A percentile compares a stretch with the other conserved stretches of the same genome.
phyloP scores from a whole-genome alignment of 2,888 invertebrate species.

The Trichogramma dendrolimi region DNA sequence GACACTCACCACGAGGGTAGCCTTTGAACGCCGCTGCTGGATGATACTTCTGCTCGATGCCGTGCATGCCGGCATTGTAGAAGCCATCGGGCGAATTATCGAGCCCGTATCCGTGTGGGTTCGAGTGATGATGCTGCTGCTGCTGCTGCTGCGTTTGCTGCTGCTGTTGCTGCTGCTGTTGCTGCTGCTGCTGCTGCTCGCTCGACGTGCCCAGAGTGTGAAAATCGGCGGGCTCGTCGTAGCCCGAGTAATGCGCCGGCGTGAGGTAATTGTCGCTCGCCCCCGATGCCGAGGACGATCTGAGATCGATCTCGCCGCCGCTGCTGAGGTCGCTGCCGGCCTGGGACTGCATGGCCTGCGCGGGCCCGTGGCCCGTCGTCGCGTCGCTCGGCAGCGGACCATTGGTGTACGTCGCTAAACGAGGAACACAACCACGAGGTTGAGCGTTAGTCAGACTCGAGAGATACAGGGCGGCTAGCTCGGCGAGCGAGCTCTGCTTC shows the following conservation, averaged over 20 bases:
- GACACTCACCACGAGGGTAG: conserved; percentile 64
- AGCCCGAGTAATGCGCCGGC: conserved; percentile 49
- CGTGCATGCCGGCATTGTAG: conserved; percentile 56
- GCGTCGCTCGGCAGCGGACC: conserved; percentile 33
- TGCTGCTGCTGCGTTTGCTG: conserved; percentile 53
- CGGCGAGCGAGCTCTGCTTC: not conserved
- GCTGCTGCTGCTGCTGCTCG: not conserved
- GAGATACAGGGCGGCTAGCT: conserved; percentile 1
- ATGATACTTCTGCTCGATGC: conserved; percentile 64
- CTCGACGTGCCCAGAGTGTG: conserved; percentile 25
- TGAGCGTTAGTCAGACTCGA: too few species aligned
- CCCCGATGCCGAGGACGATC: conserved; percentile 36
- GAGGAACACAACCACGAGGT: too few species aligned
- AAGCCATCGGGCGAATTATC: conserved; percentile 75
- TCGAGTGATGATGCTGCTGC: conserved; percentile 52
- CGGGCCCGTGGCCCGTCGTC: conserved; percentile 30
- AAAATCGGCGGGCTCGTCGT: conserved; percentile 52
- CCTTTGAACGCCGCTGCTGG: conserved; percentile 67
- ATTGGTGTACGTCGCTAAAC: conserved; percentile 45
- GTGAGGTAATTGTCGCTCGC: conserved; percentile 47
- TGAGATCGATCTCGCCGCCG: conserved; percentile 45
- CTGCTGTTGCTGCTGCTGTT: conserved; percentile 4
- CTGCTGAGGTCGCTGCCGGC: conserved; percentile 36
- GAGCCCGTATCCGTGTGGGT: conserved; percentile 58
- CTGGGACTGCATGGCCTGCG: conserved; percentile 38